These are phyloP conservation scores for Camptogramma bilineatum DNA, from an alignment of 2,888 invertebrate genomes.

Conservation along the genomic window DNA sequence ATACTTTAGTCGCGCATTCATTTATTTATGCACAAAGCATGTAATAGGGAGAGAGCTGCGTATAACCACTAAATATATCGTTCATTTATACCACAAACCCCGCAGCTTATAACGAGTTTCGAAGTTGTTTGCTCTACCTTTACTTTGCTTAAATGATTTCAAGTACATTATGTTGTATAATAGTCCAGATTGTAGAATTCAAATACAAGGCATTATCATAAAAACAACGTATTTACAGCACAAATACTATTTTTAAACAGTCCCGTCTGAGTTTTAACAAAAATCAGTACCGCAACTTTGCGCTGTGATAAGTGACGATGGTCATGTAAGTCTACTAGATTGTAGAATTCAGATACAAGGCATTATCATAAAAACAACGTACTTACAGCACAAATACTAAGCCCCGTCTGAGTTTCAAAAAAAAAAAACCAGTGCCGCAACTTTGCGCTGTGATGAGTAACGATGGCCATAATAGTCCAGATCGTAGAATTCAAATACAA, in stretches of 20 bases:
- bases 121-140: slow-evolving; percentile 19
- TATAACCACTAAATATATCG: slow-evolving; percentile 18
- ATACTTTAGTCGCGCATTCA: slow-evolving; percentile 35
- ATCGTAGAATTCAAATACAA: slow-evolving; percentile 20
- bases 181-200: slow-evolving; percentile 16
- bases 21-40: slow-evolving; percentile 15
- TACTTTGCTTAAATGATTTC: slow-evolving; percentile 13
- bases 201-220: slow-evolving; percentile 19
- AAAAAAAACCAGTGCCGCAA: no score
- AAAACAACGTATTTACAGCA: slow-evolving; percentile 29
- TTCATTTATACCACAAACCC: slow-evolving; percentile 12
- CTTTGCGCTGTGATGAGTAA: no score
- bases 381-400: no score
- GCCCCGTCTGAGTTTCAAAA: no score
- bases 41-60: slow-evolving; percentile 14
- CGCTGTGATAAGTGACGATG: slow-evolving; percentile 37
- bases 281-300: slow-evolving; percentile 33
- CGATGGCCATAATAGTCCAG: slow-evolving; percentile 5
- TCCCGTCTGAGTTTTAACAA: slow-evolving; percentile 29
- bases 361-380: no score
- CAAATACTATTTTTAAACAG: slow-evolving; percentile 34
- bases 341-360: no score
- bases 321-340: slow-evolving; percentile 24
- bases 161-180: slow-evolving; percentile 11
- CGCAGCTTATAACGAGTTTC: slow-evolving; percentile 22